phyloP scores from a whole-genome alignment of 2,113 vertebrate genomes.

The Aleadryas rufinucha region DNA sequence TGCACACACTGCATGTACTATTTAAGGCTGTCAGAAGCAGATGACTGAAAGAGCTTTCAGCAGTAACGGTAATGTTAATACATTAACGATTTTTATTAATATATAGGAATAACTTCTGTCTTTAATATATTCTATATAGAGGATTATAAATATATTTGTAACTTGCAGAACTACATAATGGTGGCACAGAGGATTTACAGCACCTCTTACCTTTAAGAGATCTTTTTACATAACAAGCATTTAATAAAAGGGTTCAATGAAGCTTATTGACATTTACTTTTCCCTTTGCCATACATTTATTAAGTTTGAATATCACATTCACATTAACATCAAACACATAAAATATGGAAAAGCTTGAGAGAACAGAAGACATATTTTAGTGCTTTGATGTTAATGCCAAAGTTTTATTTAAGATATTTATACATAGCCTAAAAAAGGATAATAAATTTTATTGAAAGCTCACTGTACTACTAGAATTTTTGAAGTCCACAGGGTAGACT shows the following conservation, averaged over 20 bases:
- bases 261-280: slow-evolving; percentile 72
- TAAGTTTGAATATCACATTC: slow-evolving; percentile 66
- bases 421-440: slow-evolving; percentile 71
- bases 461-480: slow-evolving; percentile 65
- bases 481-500: slow-evolving; percentile 55
- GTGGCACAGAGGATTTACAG: slow-evolving; percentile 58
- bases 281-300: slow-evolving; percentile 65
- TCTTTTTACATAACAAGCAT: slow-evolving; percentile 56
- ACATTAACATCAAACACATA: slow-evolving; percentile 74
- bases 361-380: slow-evolving; percentile 73
- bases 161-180: not conserved
- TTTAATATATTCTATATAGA: not conserved
- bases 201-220: slow-evolving; percentile 46
- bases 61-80: not conserved
- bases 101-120: not conserved
- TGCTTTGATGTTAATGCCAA: slow-evolving; percentile 68
- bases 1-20: not conserved
- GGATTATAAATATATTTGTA: slow-evolving; percentile 26
- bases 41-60: not conserved
- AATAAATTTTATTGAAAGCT: slow-evolving; percentile 76
- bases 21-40: not conserved
- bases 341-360: slow-evolving; percentile 74
- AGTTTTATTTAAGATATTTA: slow-evolving; percentile 78
- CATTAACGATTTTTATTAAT: not conserved
- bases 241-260: slow-evolving; percentile 68